Evolutionary conservation across 2,113 vertebrate genomes (phyloP).

Genomic region (Alouatta palliata): DNA sequence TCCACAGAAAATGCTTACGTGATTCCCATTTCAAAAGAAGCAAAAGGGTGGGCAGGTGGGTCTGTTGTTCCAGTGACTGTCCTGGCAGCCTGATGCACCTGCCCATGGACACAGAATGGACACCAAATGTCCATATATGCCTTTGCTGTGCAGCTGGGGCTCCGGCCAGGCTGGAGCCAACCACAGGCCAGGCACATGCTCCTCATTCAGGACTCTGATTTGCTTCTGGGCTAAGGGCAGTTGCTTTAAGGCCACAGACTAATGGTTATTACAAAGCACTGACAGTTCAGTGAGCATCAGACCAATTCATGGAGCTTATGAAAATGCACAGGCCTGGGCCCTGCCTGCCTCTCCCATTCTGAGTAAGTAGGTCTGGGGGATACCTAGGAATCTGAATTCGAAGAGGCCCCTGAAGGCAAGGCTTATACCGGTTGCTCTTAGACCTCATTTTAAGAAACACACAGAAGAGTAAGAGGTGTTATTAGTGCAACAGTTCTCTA

Average conservation of each 20-base stretch:
- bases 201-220: accelerated
- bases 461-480: not conserved
- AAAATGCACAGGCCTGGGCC: too few relatives aligned
- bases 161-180: not conserved
- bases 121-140: not conserved
- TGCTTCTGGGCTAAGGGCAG: not conserved
- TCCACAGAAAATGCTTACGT: not conserved
- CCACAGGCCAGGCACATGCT: accelerated
- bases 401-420: not conserved
- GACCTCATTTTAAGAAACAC: not conserved
- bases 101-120: not conserved
- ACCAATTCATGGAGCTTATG: accelerated
- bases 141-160: not conserved
- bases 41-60: accelerated
- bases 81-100: not conserved
- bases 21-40: not conserved
- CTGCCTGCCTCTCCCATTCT: not conserved
- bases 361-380: not conserved
- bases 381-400: not conserved
- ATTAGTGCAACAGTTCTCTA: not conserved
- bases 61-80: not conserved
- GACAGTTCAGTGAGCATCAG: not conserved
- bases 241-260: too few relatives aligned
- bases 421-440: not conserved
- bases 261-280: not conserved